These are phyloP conservation scores for Atta colombica DNA, from an alignment of 1,140 invertebrate species.

Conservation along the genomic window DNA sequence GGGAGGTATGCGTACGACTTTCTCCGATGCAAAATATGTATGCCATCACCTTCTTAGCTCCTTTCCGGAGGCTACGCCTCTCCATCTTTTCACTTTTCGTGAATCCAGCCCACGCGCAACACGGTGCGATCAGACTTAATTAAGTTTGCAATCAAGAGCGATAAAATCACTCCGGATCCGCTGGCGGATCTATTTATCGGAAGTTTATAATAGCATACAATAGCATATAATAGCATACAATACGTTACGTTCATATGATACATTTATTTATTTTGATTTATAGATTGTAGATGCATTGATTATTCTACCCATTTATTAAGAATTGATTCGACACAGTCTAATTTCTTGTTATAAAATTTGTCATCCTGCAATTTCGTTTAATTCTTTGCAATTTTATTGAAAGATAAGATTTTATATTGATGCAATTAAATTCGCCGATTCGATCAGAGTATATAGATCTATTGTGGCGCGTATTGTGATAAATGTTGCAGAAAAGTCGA, in stretches of 20 bases:
- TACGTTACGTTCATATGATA: too few relatives aligned
- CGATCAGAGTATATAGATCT: background rate
- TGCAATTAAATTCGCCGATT: background rate
- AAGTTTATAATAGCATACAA: background rate
- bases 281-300: background rate
- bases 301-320: too few relatives aligned
- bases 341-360: background rate
- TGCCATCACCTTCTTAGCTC: constrained; percentile 74
- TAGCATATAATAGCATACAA: background rate
- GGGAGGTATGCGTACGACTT: constrained; percentile 71
- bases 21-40: constrained; percentile 83
- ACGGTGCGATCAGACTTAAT: constrained; percentile 23
- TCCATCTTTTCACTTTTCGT: constrained; percentile 80
- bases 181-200: background rate
- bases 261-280: background rate
- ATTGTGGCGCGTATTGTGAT: background rate
- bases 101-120: constrained; percentile 15
- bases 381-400: background rate
- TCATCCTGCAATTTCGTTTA: background rate
- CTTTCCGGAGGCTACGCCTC: constrained; percentile 57
- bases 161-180: background rate
- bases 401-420: background rate
- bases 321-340: background rate
- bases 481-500: constrained; percentile 53
- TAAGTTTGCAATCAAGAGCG: constrained; percentile 26